These are phyloP conservation scores for Lordiphosa stackelbergi DNA, from an alignment of 1,140 invertebrate genomes.

Conservation along the genomic window DNA sequence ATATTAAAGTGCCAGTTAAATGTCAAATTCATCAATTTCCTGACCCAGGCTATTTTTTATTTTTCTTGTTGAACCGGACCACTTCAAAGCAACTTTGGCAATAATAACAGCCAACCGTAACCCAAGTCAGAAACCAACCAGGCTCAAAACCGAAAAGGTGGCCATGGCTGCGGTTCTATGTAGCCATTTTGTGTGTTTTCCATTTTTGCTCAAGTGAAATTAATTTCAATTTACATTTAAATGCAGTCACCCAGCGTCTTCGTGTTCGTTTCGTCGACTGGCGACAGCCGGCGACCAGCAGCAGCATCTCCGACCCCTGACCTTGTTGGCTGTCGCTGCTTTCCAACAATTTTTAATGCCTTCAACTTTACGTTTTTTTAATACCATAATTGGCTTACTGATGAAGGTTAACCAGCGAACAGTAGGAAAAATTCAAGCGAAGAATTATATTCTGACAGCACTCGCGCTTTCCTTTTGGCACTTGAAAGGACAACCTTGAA, in stretches of 20 bases:
- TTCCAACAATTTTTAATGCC: conserved; percentile 43
- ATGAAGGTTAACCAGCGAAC: conserved; percentile 51
- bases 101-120: conserved; percentile 30
- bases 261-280: conserved; percentile 19
- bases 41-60: conserved; percentile 6
- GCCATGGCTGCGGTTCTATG: conserved; percentile 9
- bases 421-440: too few species aligned
- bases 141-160: conserved; percentile 24
- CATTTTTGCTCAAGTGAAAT: conserved; percentile 47
- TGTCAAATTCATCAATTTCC: conserved; percentile 45
- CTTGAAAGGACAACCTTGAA: conserved; percentile 68
- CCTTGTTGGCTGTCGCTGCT: conserved; percentile 46
- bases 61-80: conserved; percentile 10
- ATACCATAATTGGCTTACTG: conserved; percentile 73
- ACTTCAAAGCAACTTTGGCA: conserved; percentile 31
- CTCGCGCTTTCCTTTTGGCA: conserved; percentile 47
- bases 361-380: conserved; percentile 49
- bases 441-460: conserved; percentile 68
- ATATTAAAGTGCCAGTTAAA: conserved; percentile 25
- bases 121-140: conserved; percentile 50
- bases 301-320: conserved; percentile 52
- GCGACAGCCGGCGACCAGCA: conserved; percentile 31
- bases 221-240: conserved; percentile 75
- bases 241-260: conserved; percentile 38
- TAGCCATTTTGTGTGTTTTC: conserved; percentile 40